These are phyloP conservation scores for Drosophila hamatofila DNA, from an alignment of 2,888 invertebrate species.

Conservation along the genomic window DNA sequence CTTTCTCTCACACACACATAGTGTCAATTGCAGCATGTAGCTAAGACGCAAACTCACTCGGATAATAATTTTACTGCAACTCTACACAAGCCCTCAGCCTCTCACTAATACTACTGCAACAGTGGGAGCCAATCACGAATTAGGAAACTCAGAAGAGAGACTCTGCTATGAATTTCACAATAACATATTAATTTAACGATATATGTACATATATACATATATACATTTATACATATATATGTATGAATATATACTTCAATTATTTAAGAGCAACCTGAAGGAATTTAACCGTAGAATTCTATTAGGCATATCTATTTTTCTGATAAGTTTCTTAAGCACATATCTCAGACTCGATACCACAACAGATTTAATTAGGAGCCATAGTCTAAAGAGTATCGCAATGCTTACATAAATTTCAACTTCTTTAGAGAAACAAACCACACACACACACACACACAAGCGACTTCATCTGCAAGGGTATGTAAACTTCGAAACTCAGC, in stretches of 20 bases:
- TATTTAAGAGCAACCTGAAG: background rate
- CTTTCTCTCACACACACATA: background rate
- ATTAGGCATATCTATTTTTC: background rate
- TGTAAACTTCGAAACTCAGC: constrained; percentile 6
- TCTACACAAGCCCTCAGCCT: background rate
- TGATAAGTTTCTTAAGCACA: too few species aligned
- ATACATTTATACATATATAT: too few species aligned
- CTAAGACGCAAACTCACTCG: background rate
- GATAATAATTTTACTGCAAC: background rate
- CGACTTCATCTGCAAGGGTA: background rate
- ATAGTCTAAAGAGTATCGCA: background rate
- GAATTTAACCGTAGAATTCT: background rate
- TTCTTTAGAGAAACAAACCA: background rate
- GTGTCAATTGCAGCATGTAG: background rate
- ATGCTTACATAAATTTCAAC: background rate
- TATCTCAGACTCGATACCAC: background rate
- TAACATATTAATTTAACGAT: background rate
- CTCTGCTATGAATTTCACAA: background rate
- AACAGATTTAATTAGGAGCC: background rate
- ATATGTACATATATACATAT: too few species aligned
- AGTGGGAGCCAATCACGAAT: background rate
- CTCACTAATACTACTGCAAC: background rate
- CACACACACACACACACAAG: too few species aligned
- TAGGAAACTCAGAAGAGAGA: background rate
- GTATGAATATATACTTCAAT: background rate